Evolutionary conservation across 2,888 invertebrate genomes (phyloP).

Genomic region (Lomographa bimaculata): DNA sequence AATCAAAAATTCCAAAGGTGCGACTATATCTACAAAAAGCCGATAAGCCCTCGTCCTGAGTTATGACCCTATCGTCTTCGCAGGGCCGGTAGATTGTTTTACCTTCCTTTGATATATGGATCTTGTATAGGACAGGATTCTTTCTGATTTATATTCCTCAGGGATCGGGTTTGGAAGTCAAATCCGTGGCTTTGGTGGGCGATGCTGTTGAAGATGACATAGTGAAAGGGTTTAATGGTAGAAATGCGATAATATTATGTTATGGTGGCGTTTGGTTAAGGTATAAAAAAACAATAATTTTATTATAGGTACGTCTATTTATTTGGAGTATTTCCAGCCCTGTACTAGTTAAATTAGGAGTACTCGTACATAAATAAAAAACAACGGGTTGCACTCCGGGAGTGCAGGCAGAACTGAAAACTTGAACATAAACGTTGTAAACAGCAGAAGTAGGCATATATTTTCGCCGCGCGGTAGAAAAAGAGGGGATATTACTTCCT

Average conservation of each 20-base stretch:
- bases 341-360: no score
- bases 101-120: slow-evolving; percentile 46
- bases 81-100: slow-evolving; percentile 43
- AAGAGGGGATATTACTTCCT: no score
- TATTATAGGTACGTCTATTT: no score
- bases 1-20: slow-evolving; percentile 19
- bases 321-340: no score
- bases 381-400: no score
- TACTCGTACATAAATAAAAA: no score
- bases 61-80: slow-evolving; percentile 30
- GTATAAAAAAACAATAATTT: no score
- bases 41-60: slow-evolving; percentile 31
- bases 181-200: slow-evolving; percentile 29
- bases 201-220: slow-evolving; percentile 8
- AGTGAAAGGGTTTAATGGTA: not conserved
- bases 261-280: not conserved
- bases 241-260: not conserved
- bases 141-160: slow-evolving; percentile 43
- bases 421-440: no score
- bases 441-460: no score
- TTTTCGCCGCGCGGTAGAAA: no score
- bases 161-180: slow-evolving; percentile 26
- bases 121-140: slow-evolving; percentile 36
- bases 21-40: slow-evolving; percentile 28
- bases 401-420: no score